Percentiles rank a stretch among this genome's conserved stretches.
These are phyloP conservation scores for Eupeodes corollae DNA, from an alignment of 1,140 invertebrate species.

Conservation along the genomic window DNA sequence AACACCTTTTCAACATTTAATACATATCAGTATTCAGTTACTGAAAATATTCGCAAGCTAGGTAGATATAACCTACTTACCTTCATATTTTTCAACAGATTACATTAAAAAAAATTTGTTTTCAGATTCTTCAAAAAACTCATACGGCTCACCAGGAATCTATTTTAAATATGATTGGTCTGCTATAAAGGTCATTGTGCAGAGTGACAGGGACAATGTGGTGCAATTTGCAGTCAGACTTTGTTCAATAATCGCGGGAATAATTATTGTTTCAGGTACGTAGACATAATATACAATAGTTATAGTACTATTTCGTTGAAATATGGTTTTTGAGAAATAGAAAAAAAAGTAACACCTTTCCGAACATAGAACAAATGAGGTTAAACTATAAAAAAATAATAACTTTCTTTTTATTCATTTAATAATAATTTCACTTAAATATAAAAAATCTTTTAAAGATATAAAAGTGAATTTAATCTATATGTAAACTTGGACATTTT, in stretches of 20 bases:
- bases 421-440: too few relatives aligned
- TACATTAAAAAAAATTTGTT: not conserved
- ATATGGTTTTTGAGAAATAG: too few relatives aligned
- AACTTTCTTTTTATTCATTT: too few relatives aligned
- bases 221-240: slow-evolving; percentile 73
- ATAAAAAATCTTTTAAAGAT: too few relatives aligned
- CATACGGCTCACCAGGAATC: slow-evolving; percentile 84
- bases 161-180: slow-evolving; percentile 93
- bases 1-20: slow-evolving; percentile 56
- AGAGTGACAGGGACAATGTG: slow-evolving; percentile 66
- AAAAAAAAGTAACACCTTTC: too few relatives aligned
- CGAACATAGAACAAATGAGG: too few relatives aligned
- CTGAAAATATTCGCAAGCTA: slow-evolving; percentile 71
- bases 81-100: not conserved
- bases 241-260: slow-evolving; percentile 81
- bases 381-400: too few relatives aligned
- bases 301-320: too few relatives aligned
- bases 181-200: slow-evolving; percentile 74
- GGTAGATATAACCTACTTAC: slow-evolving; percentile 30
- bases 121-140: slow-evolving; percentile 54
- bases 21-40: slow-evolving; percentile 89
- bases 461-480: too few relatives aligned
- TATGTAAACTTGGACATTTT: too few relatives aligned
- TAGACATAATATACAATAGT: not conserved
- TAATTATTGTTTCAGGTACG: slow-evolving; percentile 71